Evolutionary conservation across 2,797 vertebrate species (phyloP).

Genomic region (Syngnathus rostellatus): DNA sequence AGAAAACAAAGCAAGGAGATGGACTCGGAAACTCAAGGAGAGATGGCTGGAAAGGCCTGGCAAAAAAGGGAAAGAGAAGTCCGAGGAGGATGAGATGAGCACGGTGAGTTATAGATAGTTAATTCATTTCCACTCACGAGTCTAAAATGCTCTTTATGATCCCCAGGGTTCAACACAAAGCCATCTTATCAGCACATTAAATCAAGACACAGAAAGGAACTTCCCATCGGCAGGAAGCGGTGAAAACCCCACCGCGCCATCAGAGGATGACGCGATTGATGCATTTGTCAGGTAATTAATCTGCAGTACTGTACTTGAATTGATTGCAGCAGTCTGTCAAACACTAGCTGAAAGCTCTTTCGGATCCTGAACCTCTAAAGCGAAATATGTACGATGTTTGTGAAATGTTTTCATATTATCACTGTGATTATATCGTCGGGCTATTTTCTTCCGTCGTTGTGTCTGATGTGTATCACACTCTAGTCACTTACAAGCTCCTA

Average conservation of each 20-base stretch:
- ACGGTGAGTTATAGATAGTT: slow-evolving; percentile 30
- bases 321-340: background rate
- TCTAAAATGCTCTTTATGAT: background rate
- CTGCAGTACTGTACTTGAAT: background rate
- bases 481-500: slow-evolving; percentile 23
- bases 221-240: slow-evolving; percentile 13
- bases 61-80: slow-evolving; percentile 30
- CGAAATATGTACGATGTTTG: slow-evolving; percentile 36
- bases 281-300: slow-evolving; percentile 40
- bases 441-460: background rate
- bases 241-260: slow-evolving; percentile 13
- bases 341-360: background rate
- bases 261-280: slow-evolving; percentile 13
- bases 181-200: slow-evolving; percentile 11
- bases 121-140: background rate
- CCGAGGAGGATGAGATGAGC: slow-evolving; percentile 5
- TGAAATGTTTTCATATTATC: slow-evolving; percentile 16
- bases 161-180: slow-evolving; percentile 18
- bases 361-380: background rate
- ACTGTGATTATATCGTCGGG: slow-evolving; percentile 5
- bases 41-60: slow-evolving; percentile 49
- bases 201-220: slow-evolving; percentile 14
- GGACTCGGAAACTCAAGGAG: slow-evolving; percentile 66
- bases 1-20: slow-evolving; percentile 42
- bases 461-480: slow-evolving; percentile 25